Base-by-base conservation (phyloP, 2,888 invertebrate genomes). In the Caenorhabditis sp. region DNA sequence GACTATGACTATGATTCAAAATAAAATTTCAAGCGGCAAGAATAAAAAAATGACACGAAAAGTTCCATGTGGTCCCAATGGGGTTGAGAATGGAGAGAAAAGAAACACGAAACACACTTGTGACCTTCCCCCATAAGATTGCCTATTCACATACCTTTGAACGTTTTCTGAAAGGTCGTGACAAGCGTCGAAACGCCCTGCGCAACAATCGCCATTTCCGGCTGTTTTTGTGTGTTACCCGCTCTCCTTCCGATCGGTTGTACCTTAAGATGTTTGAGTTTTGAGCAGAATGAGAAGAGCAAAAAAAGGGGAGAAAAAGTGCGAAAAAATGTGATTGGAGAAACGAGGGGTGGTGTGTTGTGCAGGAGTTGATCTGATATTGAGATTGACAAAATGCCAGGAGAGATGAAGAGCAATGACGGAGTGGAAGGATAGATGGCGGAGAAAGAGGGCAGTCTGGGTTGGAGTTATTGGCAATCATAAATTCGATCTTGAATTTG, bases 141-240 rank as follows among this genome's bases (percentile, higher is more conserved):
- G 32, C 32, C 47, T 47, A 47, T 47, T 47, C 47, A 62, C 70
- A 44, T 70, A 81, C 81, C 81, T 81, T 81, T 76, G 76, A 81
- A 81, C 64, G 81, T 81, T 61, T 81, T 76, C 40, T 67, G 81
- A 65, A 81, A 76, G 28, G 81, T 70, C 44, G 76, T 76, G 37
- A 81, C 22, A 18, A 81, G 51, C 40, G 50, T 55, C 4, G 81
- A 81, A 67, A 81, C 70, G 20, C 81, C 81, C 61, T 60, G 44
- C 65, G 81, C 81, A 55, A 81, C 67, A 64, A 81, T 65, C 64
- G 76, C 81, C 81, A 81, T 81, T 68, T 77, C 77, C 77, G 77
- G 77, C 28, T 77, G 77, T 61, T 77, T 68, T 68, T 77, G n/a
- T n/a, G n/a, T n/a, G 61, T 77, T 62, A 56, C 77, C 68, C 62